These are phyloP conservation scores for Lithophane leautieri DNA, from an alignment of 2,888 invertebrate species.

Conservation along the genomic window DNA sequence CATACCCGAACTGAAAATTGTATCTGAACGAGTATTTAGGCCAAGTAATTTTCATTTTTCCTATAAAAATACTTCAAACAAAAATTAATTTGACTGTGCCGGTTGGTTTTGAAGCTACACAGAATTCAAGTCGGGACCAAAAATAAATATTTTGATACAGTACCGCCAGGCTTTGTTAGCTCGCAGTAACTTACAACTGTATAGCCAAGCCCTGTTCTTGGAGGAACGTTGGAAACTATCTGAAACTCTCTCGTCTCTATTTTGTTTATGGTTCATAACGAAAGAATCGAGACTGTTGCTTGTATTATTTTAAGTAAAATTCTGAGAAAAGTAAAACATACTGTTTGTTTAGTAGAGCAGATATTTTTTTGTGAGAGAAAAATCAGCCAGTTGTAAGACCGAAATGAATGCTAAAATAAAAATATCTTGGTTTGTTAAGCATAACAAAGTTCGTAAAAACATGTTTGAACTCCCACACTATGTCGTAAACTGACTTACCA, in stretches of 20 bases:
- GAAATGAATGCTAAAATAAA: slow-evolving; percentile 6
- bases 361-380: background rate
- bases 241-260: slow-evolving; percentile 44
- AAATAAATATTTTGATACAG: slow-evolving; percentile 64
- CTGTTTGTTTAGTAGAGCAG: background rate
- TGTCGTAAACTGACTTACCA: background rate
- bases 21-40: background rate
- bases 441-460: background rate
- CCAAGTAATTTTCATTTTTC: background rate
- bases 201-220: slow-evolving; percentile 9
- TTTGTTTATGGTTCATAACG: slow-evolving; percentile 52
- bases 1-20: background rate
- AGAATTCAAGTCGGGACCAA: slow-evolving; percentile 41
- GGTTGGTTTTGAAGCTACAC: slow-evolving; percentile 36
- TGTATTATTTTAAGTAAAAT: slow-evolving; percentile 40
- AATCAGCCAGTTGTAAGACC: background rate
- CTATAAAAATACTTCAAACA: slow-evolving; percentile 24
- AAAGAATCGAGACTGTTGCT: slow-evolving; percentile 39
- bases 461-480: background rate
- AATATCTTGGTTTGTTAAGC: slow-evolving; percentile 7
- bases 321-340: slow-evolving; percentile 18
- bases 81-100: slow-evolving; percentile 52
- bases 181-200: slow-evolving; percentile 40
- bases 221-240: slow-evolving; percentile 40
- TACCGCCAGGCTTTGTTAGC: slow-evolving; percentile 55